Percentiles rank a stretch among this genome's conserved stretches.
These are phyloP conservation scores for Trididemnum clinides DNA, from an alignment of 23 tunicate genomes.

Conservation along the genomic window DNA sequence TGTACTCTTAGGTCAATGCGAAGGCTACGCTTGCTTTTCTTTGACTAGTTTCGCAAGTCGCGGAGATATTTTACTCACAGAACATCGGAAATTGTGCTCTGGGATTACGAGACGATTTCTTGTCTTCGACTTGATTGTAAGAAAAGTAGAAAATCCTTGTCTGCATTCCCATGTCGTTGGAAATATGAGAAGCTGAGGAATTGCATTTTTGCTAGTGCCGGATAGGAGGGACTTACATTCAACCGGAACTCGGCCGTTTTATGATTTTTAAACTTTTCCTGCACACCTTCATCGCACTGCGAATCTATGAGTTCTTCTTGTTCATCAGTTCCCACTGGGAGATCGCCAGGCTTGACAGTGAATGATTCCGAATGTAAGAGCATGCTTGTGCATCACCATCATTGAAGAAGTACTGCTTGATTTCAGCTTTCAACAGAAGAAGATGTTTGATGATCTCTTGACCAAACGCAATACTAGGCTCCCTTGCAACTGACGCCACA, in stretches of 20 bases:
- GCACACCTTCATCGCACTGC: not conserved
- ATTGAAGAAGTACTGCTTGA: slow-evolving; percentile 18
- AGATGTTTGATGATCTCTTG: slow-evolving; percentile 21
- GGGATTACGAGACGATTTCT: not conserved
- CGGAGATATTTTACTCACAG: too few relatives aligned
- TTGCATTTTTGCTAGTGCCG: not conserved
- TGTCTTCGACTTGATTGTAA: slow-evolving; percentile 1
- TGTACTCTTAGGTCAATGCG: not conserved
- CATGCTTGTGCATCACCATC: slow-evolving; percentile 15
- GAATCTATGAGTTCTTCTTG: too few relatives aligned
- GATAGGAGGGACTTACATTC: not conserved
- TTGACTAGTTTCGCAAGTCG: too few relatives aligned
- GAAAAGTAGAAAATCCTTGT: slow-evolving; percentile 6
- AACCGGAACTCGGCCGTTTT: not conserved
- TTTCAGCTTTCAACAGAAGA: slow-evolving; percentile 24
- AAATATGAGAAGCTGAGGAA: slow-evolving; percentile 15
- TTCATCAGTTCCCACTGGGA: not conserved
- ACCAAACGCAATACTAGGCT: slow-evolving; percentile 5
- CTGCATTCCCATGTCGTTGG: slow-evolving; percentile 3
- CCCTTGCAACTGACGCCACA: not conserved
- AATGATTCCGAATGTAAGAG: slow-evolving; percentile 1
- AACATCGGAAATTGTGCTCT: slow-evolving; percentile 10
- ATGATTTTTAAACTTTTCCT: not conserved
- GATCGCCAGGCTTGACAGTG: not conserved
- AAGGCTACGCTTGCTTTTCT: too few relatives aligned